These are phyloP conservation scores for Drosophila niveifrons DNA, from an alignment of 2,888 invertebrate species.

Conservation along the genomic window DNA sequence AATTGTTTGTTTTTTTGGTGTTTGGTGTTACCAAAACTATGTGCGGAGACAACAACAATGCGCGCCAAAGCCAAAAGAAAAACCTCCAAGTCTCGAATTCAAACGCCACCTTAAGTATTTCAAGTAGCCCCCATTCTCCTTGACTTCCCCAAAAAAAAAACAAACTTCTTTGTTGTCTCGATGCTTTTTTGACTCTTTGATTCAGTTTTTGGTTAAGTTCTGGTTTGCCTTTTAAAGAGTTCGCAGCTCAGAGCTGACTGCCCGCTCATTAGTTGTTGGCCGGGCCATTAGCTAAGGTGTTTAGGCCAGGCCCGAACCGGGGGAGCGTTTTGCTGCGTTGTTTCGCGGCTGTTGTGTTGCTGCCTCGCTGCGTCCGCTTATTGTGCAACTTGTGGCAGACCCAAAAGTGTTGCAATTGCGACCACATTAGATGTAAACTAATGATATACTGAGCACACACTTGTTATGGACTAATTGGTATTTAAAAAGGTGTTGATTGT, in stretches of 20 bases:
- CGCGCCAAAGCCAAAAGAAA: conserved; percentile 38
- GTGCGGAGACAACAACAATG: conserved; percentile 50
- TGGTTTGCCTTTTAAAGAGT: conserved; percentile 72
- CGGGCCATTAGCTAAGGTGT: conserved; percentile 72
- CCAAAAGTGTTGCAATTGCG: conserved; percentile 68
- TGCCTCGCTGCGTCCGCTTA: conserved; percentile 51
- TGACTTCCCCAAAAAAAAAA: conserved; percentile 11
- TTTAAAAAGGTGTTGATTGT: conserved; percentile 52
- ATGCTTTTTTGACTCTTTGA: conserved; percentile 23
- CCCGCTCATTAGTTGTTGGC: conserved; percentile 72
- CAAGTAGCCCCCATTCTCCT: conserved; percentile 47
- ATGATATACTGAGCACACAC: conserved; percentile 64
- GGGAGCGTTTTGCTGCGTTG: conserved; percentile 20
- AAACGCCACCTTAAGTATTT: conserved; percentile 65
- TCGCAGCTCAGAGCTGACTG: conserved; percentile 43
- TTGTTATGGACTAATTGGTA: conserved; percentile 65
- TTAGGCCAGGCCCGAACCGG: conserved; percentile 62
- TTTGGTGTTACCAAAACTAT: conserved; percentile 20
- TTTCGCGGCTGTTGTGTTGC: neutral
- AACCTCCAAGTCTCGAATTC: conserved; percentile 61
- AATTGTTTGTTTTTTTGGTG: neutral
- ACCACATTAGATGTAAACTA: conserved; percentile 73
- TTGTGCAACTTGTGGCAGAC: conserved; percentile 63
- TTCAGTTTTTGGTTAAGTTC: conserved; percentile 50
- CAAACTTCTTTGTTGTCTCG: conserved; percentile 52